Base-by-base conservation (phyloP, 2,888 invertebrate genomes). In the Eucera pruinosa region DNA sequence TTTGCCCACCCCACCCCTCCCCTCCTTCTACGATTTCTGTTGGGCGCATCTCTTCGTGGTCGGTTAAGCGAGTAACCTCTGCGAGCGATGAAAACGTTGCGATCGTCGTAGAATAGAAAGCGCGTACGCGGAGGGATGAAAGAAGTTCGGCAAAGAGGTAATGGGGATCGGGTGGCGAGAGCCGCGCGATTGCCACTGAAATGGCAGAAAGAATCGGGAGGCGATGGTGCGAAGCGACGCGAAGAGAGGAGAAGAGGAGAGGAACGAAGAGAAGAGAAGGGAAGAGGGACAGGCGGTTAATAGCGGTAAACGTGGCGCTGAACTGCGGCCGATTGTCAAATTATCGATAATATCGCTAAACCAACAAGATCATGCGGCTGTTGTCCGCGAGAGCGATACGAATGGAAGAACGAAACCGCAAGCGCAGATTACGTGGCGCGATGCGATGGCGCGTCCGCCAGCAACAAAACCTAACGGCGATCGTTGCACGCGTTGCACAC, bases 291-390 rank as follows among this genome's bases (percentile, higher is more conserved):
- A 67, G 71, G 80, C 61, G 78, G 82, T 80, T 88, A 88, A 89
- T 88, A 86, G 87, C 82, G 87, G 82, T 74, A 85, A 83, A 88
- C 88, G 87, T 83, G 85, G 67, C 71, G 75, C 47, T 68, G 76
- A 67, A 69, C 60, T 70, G 78, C 83, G 87, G 81, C 86, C 90
- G 90, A 89, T 91, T 90, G 90, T 91, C 91, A 89, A 92, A 92
- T 92, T 91, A 92, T 90, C 91, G 91, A 89, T 91, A 91, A 91
- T 91, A 89, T 89, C 86, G 87, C 88, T 91, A 91, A 92, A 91
- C 90, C 91, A 92, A 92, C 91, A 91, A 91, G 86, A 86, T 83
- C 81, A 77, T 71, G 77, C 83, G 83, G 60, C 80, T 58, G 74
- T 68, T 69, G 64, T 65, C 71, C 64, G 73, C 82, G 74, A 52